Percentiles rank a stretch among this genome's conserved stretches.
phyloP scores from a whole-genome alignment of 2,797 vertebrate genomes.

The Cryptoprocta ferox region DNA sequence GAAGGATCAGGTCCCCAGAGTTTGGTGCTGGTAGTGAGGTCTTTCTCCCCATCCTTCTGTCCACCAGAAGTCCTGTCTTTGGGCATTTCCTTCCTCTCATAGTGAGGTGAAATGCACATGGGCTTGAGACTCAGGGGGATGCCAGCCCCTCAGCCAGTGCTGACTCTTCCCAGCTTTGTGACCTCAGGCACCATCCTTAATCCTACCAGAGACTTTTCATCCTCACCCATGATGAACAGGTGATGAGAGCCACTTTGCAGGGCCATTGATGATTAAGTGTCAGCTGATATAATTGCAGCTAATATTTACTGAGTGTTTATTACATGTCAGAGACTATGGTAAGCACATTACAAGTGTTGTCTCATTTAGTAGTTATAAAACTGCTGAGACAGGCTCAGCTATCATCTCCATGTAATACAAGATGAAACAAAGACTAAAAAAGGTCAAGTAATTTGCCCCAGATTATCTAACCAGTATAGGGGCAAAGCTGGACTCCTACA shows the following conservation, averaged over 20 bases:
- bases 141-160: neutral
- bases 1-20: rapidly evolving
- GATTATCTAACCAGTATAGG: neutral
- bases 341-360: neutral
- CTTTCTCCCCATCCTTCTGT: neutral
- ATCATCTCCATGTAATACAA: neutral
- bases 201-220: neutral
- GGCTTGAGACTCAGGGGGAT: neutral
- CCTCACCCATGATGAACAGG: neutral
- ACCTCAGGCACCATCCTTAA: neutral
- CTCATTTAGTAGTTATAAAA: neutral
- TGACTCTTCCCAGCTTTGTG: neutral
- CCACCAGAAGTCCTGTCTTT: neutral
- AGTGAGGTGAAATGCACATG: neutral
- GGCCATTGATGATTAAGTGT: neutral
- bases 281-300: neutral
- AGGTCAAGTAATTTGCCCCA: neutral
- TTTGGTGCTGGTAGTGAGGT: rapidly evolving
- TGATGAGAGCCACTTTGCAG: neutral
- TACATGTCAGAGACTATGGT: neutral
- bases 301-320: neutral
- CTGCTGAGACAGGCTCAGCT: neutral
- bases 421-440: neutral
- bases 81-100: neutral
- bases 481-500: neutral